A percentile compares a stretch with the other conserved stretches of the same genome.
Conservation (phyloP, 2,797 vertebrate genomes). For the Glossophaga mutica region DNA sequence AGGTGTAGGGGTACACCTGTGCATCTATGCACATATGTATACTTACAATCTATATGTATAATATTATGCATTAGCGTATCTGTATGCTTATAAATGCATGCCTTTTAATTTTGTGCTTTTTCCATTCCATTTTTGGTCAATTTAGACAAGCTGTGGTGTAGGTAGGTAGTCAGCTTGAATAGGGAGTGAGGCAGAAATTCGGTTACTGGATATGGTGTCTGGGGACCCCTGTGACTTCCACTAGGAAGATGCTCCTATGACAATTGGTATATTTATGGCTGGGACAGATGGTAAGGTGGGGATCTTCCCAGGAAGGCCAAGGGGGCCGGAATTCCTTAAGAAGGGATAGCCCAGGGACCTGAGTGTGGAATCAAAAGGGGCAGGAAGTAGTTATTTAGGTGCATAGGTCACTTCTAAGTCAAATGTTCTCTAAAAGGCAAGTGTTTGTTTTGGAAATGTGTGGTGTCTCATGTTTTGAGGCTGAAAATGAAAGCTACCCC, state of each 20-base stretch:
- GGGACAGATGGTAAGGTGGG: not conserved
- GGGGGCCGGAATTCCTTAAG: not conserved
- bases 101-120: not conserved
- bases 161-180: not conserved
- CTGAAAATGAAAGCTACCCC: not conserved
- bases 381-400: not conserved
- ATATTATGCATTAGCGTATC: not conserved
- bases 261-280: not conserved
- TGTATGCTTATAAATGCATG: not conserved
- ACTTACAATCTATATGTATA: not conserved
- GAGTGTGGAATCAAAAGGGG: not conserved
- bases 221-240: not conserved
- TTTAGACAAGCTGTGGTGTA: not conserved
- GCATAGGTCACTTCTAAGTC: not conserved
- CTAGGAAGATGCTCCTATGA: not conserved
- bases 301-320: not conserved
- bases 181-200: not conserved
- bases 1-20: not conserved
- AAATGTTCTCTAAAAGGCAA: not conserved
- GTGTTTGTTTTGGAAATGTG: constrained; percentile 21
- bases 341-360: not conserved
- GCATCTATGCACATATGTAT: too few relatives aligned
- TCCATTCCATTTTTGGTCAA: not conserved
- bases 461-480: not conserved
- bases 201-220: not conserved